Base-by-base conservation (phyloP, 2,113 vertebrate species). In the Leiothrix lutea region DNA sequence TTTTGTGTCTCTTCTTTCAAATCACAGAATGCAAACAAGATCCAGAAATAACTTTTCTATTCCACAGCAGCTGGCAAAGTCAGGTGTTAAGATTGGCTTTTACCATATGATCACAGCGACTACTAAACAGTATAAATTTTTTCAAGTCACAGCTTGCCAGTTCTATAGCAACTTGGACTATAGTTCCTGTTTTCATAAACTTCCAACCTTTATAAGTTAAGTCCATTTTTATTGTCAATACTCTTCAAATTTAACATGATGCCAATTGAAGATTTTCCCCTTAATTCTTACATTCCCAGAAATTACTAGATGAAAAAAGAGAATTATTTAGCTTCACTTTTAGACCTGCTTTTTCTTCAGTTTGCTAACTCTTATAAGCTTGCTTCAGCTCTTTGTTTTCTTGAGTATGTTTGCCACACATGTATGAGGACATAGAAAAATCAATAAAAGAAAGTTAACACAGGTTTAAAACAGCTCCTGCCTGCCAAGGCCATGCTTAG, bases 81-180 rank as follows among this genome's bases (percentile, higher is more conserved):
- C 97, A 98, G 97, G 97, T 98, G 98, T 96, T 97, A 96, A 97
- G 97, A 87, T 64, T 95, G 95, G 97, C 96, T 97, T 93, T 95
- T 96, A 97, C 91, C 92, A 84, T 94, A 95, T 42, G 97, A 97
- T 93, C 93, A 96, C 94, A 94, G 86, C 0, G 28, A 96, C 95
- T 94, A 97, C 84, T 94, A 96, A 95, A 97, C 94, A 97, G 97
- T 94, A 96, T 96, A 96, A 97, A 67, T 94, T 98, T 97, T 97
- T 96, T 94, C 74, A 97, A 97, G 95, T 48, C 83, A 97, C 80
- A 95, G 94, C 80, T 95, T 97, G 97, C 97, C 96, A 97, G 93
- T 92, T 97, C 97, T 97, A 96, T 97, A 97, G 97, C 90, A 97
- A 97, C 95, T 97, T 96, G 96, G 97, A 96, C 92, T 66, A 87